Conservation (phyloP, 2,113 vertebrate species). For the Meleagris gallopavo region DNA sequence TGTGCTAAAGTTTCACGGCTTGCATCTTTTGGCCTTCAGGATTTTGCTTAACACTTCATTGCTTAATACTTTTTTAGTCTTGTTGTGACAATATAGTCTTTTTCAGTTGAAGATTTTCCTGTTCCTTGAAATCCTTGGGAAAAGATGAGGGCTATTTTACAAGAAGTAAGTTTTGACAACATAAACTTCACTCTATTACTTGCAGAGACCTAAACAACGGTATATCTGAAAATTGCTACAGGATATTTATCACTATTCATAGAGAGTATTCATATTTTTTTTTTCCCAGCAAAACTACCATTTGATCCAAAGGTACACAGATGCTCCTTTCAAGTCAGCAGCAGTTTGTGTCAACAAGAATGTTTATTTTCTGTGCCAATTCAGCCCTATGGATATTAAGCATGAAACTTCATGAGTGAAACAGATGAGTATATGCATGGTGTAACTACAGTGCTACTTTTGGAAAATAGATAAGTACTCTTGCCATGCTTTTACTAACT, state of each 20-base stretch:
- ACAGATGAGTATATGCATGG: neutral
- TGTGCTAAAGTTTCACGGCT: neutral
- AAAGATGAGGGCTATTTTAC: neutral
- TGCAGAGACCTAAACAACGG: neutral
- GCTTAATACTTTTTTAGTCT: neutral
- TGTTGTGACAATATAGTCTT: neutral
- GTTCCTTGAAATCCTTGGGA: neutral
- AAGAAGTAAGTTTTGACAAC: neutral
- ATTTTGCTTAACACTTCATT: neutral
- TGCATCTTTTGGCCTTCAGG: neutral
- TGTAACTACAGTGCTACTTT: neutral
- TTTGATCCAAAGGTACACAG: slow-evolving; percentile 19
- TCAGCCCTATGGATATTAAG: slow-evolving; percentile 10
- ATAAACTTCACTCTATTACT: neutral
- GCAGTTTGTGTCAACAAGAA: slow-evolving; percentile 16
- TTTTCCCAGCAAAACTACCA: neutral
- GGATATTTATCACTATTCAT: neutral
- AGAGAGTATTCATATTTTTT: neutral
- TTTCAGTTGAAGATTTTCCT: neutral
- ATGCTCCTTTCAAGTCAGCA: slow-evolving; percentile 6
- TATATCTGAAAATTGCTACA: neutral
- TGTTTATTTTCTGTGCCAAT: slow-evolving; percentile 22
- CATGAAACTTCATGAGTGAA: neutral
- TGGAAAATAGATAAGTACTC: neutral
- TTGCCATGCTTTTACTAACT: neutral